A percentile compares a stretch with the other conserved stretches of the same genome.
Conservation (phyloP, 1,140 invertebrate genomes). For the Lasaia peninsularis region DNA sequence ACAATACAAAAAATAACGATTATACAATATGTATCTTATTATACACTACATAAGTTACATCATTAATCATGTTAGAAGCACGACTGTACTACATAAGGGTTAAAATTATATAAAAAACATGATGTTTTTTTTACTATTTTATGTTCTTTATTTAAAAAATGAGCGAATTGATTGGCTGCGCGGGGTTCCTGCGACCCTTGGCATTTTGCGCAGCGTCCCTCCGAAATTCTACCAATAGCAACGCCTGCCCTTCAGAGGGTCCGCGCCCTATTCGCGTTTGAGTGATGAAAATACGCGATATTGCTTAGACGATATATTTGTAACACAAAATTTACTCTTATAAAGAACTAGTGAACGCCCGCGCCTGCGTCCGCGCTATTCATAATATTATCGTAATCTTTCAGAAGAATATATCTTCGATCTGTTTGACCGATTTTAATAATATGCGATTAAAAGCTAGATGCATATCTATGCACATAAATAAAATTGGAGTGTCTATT, state of each 20-base stretch:
- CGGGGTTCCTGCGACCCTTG: constrained; percentile 39
- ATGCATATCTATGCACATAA: too few species aligned
- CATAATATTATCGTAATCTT: too few species aligned
- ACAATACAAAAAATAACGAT: too few species aligned
- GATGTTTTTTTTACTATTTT: constrained; percentile 58
- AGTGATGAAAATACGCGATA: constrained; percentile 17
- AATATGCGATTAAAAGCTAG: too few species aligned
- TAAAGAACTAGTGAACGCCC: not conserved
- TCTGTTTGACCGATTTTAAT: too few species aligned
- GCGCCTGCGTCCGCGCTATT: not conserved
- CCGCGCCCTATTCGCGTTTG: constrained; percentile 45
- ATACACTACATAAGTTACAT: not conserved
- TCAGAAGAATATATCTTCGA: too few species aligned
- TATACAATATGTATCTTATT: too few species aligned
- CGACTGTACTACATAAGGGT: constrained; percentile 42
- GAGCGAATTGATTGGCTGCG: constrained; percentile 71
- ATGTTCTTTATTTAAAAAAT: constrained; percentile 71
- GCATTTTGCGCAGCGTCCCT: constrained; percentile 52
- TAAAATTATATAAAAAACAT: constrained; percentile 42
- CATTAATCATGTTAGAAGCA: constrained; percentile 30
- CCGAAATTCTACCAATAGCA: constrained; percentile 47
- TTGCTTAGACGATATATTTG: constrained; percentile 18
- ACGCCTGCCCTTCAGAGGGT: constrained; percentile 40
- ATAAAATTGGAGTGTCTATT: too few species aligned
- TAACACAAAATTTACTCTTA: not conserved